A percentile compares a stretch with the other conserved stretches of the same genome.
Evolutionary conservation across 2,888 invertebrate species (phyloP).

Genomic region (Mesodorylaimus sp.): DNA sequence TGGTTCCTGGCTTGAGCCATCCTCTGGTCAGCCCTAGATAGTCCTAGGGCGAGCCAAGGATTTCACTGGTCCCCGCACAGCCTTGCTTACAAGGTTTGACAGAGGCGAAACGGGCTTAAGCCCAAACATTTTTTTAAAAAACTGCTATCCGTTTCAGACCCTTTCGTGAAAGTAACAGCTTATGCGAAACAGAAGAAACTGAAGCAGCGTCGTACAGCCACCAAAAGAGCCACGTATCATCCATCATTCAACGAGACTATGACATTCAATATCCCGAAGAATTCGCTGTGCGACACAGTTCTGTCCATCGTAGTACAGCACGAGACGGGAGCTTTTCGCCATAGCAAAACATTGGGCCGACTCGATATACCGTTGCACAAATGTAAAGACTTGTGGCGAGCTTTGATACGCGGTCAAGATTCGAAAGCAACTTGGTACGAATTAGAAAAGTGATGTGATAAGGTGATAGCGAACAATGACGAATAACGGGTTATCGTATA

Average conservation of each 20-base stretch:
- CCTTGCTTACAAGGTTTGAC: neutral
- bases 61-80: too few relatives aligned
- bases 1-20: too few relatives aligned
- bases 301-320: slow-evolving; percentile 23
- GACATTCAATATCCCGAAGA: slow-evolving; percentile 22
- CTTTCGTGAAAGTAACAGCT: neutral
- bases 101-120: neutral
- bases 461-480: too few relatives aligned
- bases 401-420: slow-evolving; percentile 27
- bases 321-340: slow-evolving; percentile 24
- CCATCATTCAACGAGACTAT: slow-evolving; percentile 26
- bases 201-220: slow-evolving; percentile 21
- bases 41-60: too few relatives aligned
- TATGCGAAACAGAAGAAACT: neutral
- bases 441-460: too few relatives aligned
- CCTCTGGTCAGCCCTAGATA: too few relatives aligned
- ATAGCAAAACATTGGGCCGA: slow-evolving; percentile 17
- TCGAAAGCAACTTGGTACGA: slow-evolving; percentile 24
- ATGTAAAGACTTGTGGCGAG: slow-evolving; percentile 27
- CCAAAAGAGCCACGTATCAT: slow-evolving; percentile 17
- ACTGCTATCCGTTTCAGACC: neutral
- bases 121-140: neutral
- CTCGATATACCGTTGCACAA: slow-evolving; percentile 25
- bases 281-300: slow-evolving; percentile 21
- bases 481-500: too few relatives aligned